phyloP scores from a whole-genome alignment of 2,888 invertebrate species.

The Oscheius myriophilus region DNA sequence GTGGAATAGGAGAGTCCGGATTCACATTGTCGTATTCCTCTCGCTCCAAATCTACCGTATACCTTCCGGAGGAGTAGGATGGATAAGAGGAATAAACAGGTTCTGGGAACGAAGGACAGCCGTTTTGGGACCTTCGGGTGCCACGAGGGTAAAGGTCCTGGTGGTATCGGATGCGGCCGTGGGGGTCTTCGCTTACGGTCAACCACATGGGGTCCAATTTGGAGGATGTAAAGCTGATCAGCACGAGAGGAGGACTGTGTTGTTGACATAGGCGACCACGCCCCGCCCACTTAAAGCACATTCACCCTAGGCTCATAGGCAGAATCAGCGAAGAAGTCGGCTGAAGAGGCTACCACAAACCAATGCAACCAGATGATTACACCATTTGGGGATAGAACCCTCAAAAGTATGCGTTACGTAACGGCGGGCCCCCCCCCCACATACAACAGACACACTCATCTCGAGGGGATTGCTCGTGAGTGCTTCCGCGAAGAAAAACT shows the following conservation, averaged over 20 bases:
- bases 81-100: not conserved
- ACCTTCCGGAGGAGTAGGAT: not conserved
- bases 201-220: conserved; percentile 41
- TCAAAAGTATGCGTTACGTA: too few species aligned
- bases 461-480: too few species aligned
- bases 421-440: too few species aligned
- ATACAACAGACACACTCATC: too few species aligned
- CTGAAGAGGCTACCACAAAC: too few species aligned
- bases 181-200: conserved; percentile 54
- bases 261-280: conserved; percentile 26
- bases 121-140: conserved; percentile 25
- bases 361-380: too few species aligned
- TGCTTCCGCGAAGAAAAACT: too few species aligned
- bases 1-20: conserved; percentile 27
- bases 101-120: conserved; percentile 46
- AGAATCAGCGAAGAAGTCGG: too few species aligned
- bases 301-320: too few species aligned
- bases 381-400: too few species aligned
- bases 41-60: conserved; percentile 14
- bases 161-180: conserved; percentile 51
- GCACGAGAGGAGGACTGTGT: conserved; percentile 19
- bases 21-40: conserved; percentile 54
- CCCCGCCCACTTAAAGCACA: conserved; percentile 10
- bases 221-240: conserved; percentile 29
- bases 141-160: conserved; percentile 31